Percentiles rank a stretch among this genome's conserved stretches.
Conservation (phyloP, 1,140 invertebrate species). For the Pogonognathellus flavescens region DNA sequence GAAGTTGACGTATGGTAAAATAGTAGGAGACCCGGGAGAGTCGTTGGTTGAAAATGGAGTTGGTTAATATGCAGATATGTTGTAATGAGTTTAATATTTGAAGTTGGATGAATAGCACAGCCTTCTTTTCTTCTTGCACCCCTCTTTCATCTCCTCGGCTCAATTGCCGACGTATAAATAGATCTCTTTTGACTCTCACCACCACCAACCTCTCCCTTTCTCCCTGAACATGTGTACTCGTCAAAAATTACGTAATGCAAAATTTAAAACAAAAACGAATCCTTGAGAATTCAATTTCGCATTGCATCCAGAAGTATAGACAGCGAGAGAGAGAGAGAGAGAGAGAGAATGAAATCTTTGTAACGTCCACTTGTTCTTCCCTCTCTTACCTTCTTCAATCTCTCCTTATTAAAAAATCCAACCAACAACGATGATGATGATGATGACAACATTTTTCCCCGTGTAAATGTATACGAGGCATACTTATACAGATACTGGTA, state of each 20-base stretch:
- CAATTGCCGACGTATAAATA: background rate
- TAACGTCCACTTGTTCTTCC: conserved; percentile 14
- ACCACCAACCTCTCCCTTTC: background rate
- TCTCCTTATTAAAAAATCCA: background rate
- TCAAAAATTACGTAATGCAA: conserved; percentile 8
- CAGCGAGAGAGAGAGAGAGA: no score
- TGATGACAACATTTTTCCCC: background rate
- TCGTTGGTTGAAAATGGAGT: background rate
- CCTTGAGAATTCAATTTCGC: conserved; percentile 34
- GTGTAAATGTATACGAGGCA: no score
- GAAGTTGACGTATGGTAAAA: background rate
- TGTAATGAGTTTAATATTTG: conserved; percentile 27
- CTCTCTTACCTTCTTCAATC: background rate
- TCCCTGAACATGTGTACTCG: background rate
- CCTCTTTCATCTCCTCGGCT: conserved; percentile 8
- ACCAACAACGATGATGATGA: background rate
- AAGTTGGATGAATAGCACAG: background rate
- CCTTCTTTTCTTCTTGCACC: conserved; percentile 19
- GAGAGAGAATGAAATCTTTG: background rate
- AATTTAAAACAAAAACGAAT: conserved; percentile 47
- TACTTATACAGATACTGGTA: no score
- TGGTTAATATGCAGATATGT: background rate
- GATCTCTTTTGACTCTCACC: background rate
- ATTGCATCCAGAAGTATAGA: conserved; percentile 6
- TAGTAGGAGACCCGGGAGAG: conserved; percentile 23